These are phyloP conservation scores for Moxostoma hubbsi DNA, from an alignment of 2,797 vertebrate genomes.

Conservation along the genomic window DNA sequence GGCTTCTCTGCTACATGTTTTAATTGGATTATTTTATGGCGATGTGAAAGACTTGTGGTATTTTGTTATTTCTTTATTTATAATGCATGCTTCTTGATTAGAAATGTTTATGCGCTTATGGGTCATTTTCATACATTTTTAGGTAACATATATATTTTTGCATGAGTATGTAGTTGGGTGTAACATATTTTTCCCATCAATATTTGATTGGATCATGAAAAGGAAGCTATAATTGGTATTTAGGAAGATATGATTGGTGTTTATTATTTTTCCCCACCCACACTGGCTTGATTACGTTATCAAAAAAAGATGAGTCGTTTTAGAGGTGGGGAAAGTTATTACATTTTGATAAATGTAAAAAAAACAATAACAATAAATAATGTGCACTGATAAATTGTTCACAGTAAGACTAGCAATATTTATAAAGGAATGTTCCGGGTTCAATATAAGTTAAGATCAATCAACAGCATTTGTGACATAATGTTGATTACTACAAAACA, in stretches of 20 bases:
- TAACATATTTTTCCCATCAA: neutral
- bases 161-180: too few species aligned
- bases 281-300: too few species aligned
- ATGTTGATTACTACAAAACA: too few species aligned
- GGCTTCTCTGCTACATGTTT: slow-evolving; percentile 74
- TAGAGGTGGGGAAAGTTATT: too few species aligned
- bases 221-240: too few species aligned
- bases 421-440: too few species aligned
- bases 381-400: neutral
- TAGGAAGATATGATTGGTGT: neutral
- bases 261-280: too few species aligned
- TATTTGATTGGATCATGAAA: neutral
- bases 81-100: slow-evolving; percentile 57
- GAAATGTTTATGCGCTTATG: slow-evolving; percentile 47
- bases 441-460: too few species aligned
- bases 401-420: neutral
- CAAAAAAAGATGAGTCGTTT: too few species aligned
- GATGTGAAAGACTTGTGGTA: slow-evolving; percentile 43
- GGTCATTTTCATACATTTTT: slow-evolving; percentile 40
- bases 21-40: slow-evolving; percentile 74
- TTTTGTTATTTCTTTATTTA: slow-evolving; percentile 48
- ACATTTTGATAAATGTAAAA: neutral
- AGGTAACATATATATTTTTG: slow-evolving; percentile 4
- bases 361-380: neutral
- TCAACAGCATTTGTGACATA: too few species aligned